Evolutionary conservation across 2,888 invertebrate genomes (phyloP).

Genomic region (Heteromurus nitidus): DNA sequence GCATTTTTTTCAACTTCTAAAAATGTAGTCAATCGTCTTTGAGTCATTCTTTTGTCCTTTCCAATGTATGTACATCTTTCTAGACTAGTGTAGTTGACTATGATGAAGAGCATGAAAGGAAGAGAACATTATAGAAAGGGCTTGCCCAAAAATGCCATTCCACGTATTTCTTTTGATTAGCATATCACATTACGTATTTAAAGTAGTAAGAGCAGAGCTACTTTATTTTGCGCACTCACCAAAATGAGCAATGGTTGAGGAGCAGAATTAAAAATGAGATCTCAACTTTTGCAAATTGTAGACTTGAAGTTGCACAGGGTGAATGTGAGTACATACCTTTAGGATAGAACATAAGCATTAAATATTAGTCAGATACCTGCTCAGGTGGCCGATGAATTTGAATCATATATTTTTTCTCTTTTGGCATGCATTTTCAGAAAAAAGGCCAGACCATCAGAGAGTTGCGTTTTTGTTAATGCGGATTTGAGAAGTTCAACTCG

Average conservation of each 20-base stretch:
- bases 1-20: constrained; percentile 20
- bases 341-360: neutral
- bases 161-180: constrained; percentile 34
- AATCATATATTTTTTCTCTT: neutral
- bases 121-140: constrained; percentile 1
- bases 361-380: neutral
- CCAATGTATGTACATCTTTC: neutral
- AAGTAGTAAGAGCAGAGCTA: constrained; percentile 1
- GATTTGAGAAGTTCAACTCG: no score
- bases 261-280: constrained; percentile 19
- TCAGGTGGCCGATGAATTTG: constrained; percentile 22
- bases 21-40: constrained; percentile 16
- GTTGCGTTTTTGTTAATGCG: no score
- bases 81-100: neutral
- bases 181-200: constrained; percentile 41
- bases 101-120: neutral
- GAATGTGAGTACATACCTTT: neutral
- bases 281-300: constrained; percentile 7
- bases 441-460: neutral
- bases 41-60: constrained; percentile 38
- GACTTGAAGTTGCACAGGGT: neutral
- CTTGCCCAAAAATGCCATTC: constrained; percentile 46
- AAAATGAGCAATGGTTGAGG: neutral
- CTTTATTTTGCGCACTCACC: no score
- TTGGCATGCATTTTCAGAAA: neutral